phyloP scores from a whole-genome alignment of 2,797 vertebrate genomes.

The Perodicticus potto region DNA sequence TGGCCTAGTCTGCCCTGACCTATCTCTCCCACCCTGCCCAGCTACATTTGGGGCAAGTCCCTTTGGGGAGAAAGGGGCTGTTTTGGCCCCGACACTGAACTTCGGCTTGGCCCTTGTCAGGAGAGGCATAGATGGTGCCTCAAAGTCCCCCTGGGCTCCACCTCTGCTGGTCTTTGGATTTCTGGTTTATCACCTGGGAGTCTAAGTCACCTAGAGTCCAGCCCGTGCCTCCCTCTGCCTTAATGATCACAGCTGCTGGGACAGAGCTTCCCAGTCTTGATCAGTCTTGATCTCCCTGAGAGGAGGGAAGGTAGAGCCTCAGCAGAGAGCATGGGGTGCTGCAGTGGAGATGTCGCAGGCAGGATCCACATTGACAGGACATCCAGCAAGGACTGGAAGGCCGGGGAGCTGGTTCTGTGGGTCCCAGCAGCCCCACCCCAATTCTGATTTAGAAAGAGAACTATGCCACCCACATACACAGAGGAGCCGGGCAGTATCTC shows the following conservation, averaged over 20 bases:
- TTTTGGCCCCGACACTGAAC: not conserved
- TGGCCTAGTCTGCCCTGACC: not conserved
- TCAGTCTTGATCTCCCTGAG: not conserved
- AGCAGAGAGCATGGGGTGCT: not conserved
- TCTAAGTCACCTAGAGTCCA: not conserved
- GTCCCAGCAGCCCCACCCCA: not conserved
- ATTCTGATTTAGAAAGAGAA: conserved; percentile 48
- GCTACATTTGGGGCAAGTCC: not conserved
- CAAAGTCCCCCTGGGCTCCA: not conserved
- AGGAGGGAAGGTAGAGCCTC: not conserved
- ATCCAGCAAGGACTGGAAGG: not conserved
- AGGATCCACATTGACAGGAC: not conserved
- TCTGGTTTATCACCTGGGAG: not conserved
- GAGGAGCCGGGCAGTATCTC: not conserved
- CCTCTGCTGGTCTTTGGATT: not conserved
- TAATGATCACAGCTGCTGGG: not conserved
- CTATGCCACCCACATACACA: rapidly evolving
- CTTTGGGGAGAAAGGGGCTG: not conserved
- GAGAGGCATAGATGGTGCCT: no score
- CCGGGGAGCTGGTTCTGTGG: conserved; percentile 63
- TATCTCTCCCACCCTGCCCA: not conserved
- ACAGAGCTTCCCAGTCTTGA: not conserved
- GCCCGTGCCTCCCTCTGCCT: not conserved
- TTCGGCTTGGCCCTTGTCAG: not conserved
- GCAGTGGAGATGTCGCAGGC: rapidly evolving